Conservation (phyloP, 2,797 vertebrate genomes). For the Falco rusticolus region DNA sequence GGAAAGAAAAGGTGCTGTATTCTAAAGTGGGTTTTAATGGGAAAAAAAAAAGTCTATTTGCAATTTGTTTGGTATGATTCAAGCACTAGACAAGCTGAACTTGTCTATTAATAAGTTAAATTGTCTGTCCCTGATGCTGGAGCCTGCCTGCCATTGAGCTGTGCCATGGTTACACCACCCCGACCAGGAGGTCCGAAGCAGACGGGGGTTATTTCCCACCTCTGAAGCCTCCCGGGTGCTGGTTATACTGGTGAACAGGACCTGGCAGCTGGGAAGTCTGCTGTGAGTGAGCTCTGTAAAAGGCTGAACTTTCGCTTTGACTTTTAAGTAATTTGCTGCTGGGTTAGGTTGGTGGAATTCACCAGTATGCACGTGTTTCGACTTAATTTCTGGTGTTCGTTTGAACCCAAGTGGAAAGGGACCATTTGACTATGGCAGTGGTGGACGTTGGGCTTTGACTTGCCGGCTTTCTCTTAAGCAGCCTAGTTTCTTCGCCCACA, state of each 20-base stretch:
- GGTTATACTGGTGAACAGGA: fast-evolving
- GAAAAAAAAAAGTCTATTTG: background rate
- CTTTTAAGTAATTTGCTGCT: background rate
- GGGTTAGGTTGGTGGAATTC: constrained; percentile 26
- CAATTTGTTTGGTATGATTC: background rate
- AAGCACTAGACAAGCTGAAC: background rate
- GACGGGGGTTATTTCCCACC: background rate
- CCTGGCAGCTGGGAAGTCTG: background rate
- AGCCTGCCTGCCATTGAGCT: background rate
- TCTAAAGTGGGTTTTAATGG: background rate
- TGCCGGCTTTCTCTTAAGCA: background rate
- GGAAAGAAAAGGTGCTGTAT: background rate
- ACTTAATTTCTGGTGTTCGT: background rate
- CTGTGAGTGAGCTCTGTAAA: background rate
- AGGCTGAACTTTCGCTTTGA: constrained; percentile 42
- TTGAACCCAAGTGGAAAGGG: background rate
- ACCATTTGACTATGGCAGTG: background rate
- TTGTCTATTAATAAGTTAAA: background rate
- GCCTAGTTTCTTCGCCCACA: background rate
- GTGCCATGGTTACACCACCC: background rate
- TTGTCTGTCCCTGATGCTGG: background rate
- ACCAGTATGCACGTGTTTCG: background rate
- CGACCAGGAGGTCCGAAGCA: background rate
- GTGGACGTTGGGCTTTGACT: background rate
- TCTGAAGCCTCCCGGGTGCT: background rate